phyloP scores from a whole-genome alignment of 2,797 vertebrate genomes.

The Phoeniculus purpureus region DNA sequence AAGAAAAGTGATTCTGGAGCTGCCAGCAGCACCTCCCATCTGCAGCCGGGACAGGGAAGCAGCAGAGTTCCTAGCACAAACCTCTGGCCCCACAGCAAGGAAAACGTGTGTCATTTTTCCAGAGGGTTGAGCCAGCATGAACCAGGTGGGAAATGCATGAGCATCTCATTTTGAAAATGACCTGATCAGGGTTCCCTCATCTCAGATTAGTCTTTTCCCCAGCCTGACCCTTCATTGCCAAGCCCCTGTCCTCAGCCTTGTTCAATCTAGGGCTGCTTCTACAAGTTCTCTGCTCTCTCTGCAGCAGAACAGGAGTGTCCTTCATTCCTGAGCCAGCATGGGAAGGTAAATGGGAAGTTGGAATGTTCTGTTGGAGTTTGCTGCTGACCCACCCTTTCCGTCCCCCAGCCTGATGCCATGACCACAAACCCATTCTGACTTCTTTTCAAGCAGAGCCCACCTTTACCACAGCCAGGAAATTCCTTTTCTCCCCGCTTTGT shows the following conservation, averaged over 20 bases:
- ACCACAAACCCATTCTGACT: background rate
- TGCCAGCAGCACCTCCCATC: background rate
- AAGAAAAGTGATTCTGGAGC: background rate
- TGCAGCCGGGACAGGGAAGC: background rate
- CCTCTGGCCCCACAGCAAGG: background rate
- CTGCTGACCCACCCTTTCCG: background rate
- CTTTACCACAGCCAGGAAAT: background rate
- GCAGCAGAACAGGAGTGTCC: background rate
- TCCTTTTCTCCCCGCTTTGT: background rate
- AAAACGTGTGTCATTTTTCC: constrained; percentile 47
- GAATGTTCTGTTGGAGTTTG: background rate
- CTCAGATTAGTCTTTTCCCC: background rate
- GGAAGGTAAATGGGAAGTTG: background rate
- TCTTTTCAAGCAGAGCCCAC: background rate
- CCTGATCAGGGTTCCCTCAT: background rate
- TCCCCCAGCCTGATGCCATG: background rate
- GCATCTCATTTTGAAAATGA: background rate
- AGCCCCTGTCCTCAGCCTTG: background rate
- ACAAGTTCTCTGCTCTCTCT: background rate
- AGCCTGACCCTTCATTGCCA: background rate
- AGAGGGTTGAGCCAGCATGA: constrained; percentile 39
- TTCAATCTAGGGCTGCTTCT: background rate
- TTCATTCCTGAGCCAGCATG: background rate
- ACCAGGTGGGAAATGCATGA: constrained; percentile 38
- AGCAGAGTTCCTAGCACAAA: background rate